Percentiles rank a stretch among this genome's conserved stretches.
These are phyloP conservation scores for Solea senegalensis DNA, from an alignment of 2,113 vertebrate species.

Conservation along the genomic window DNA sequence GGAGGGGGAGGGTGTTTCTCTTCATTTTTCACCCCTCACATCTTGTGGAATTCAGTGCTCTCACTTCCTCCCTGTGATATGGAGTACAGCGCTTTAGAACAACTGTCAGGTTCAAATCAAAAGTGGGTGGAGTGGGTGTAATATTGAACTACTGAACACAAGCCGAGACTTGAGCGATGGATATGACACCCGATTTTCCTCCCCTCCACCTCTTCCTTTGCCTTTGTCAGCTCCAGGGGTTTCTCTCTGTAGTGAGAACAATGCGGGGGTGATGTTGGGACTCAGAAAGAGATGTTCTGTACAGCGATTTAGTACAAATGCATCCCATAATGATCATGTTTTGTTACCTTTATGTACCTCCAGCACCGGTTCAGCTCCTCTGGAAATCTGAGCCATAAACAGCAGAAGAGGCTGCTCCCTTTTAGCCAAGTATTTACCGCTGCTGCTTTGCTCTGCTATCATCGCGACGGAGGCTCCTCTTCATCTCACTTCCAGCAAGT, in stretches of 20 bases:
- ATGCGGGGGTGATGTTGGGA: constrained; percentile 81
- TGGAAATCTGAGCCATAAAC: constrained; percentile 69
- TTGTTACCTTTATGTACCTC: constrained; percentile 80
- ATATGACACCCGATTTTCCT: constrained; percentile 71
- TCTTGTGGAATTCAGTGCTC: constrained; percentile 75
- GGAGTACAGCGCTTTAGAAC: constrained; percentile 76
- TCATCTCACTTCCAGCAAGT: constrained; percentile 67
- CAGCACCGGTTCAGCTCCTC: constrained; percentile 64
- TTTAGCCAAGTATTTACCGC: constrained; percentile 73
- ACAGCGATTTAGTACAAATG: constrained; percentile 83
- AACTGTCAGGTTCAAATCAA: constrained; percentile 83
- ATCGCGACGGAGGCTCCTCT: constrained; percentile 41
- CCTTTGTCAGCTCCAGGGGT: constrained; percentile 82
- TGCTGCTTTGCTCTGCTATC: constrained; percentile 61
- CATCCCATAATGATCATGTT: constrained; percentile 84
- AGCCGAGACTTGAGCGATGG: constrained; percentile 71
- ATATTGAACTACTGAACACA: constrained; percentile 79
- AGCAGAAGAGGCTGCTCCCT: constrained; percentile 67
- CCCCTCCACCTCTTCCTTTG: constrained; percentile 65
- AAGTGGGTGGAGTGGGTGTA: constrained; percentile 76
- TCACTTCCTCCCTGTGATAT: constrained; percentile 80
- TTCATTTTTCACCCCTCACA: constrained; percentile 73
- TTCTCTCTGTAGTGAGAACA: constrained; percentile 82
- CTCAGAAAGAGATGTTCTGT: constrained; percentile 79
- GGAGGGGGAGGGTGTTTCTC: constrained; percentile 50